Evolutionary conservation across 2,113 vertebrate species (phyloP).

Genomic region (Oryzias melastigma): DNA sequence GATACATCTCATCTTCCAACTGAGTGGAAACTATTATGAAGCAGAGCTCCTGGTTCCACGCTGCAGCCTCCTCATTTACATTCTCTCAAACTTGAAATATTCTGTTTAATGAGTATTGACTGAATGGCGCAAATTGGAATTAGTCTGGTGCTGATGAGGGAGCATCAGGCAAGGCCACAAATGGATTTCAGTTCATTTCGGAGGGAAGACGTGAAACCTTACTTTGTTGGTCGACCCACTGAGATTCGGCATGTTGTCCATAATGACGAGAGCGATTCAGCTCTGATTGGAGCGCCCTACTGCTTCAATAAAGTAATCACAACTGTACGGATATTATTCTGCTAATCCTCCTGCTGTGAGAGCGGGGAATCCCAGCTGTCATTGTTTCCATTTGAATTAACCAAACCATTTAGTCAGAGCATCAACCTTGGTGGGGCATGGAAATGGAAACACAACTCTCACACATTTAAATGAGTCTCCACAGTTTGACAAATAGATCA

Average conservation of each 20-base stretch:
- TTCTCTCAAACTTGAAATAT: constrained; percentile 21
- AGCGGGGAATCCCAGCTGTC: constrained; percentile 57
- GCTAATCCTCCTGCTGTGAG: constrained; percentile 41
- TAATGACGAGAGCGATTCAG: constrained; percentile 60
- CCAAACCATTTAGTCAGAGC: constrained; percentile 55
- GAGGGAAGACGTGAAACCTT: constrained; percentile 40
- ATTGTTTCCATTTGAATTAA: constrained; percentile 64
- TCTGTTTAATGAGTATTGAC: constrained; percentile 13
- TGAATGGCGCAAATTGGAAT: constrained; percentile 31
- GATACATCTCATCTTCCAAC: background rate
- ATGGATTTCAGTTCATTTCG: constrained; percentile 62
- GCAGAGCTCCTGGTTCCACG: background rate
- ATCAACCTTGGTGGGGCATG: constrained; percentile 33
- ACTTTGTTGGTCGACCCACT: constrained; percentile 57
- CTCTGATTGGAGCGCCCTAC: constrained; percentile 60
- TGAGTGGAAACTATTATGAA: background rate
- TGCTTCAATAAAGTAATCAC: constrained; percentile 63
- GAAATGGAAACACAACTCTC: constrained; percentile 23
- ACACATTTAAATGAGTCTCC: constrained; percentile 3
- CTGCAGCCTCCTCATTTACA: constrained; percentile 2
- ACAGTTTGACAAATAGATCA: constrained; percentile 1
- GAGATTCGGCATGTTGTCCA: constrained; percentile 55
- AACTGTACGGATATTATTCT: constrained; percentile 64
- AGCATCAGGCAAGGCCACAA: constrained; percentile 46
- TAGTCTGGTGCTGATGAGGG: constrained; percentile 41